A percentile compares a stretch with the other conserved stretches of the same genome.
Conservation (phyloP, 2,113 vertebrate genomes). For the Nettapus auritus region DNA sequence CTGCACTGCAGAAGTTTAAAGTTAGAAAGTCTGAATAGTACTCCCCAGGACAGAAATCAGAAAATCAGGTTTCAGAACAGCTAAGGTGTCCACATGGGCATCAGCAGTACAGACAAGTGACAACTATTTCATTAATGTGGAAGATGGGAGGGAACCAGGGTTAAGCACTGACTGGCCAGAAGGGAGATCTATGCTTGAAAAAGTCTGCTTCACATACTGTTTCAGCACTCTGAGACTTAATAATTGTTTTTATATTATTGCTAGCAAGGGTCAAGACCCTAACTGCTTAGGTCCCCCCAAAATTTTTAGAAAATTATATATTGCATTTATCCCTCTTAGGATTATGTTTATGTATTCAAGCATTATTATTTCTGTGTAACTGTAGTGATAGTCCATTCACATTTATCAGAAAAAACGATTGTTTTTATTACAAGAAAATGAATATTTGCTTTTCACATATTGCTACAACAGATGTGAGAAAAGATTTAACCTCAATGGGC, state of each 20-base stretch:
- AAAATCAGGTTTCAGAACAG: background rate
- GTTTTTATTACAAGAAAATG: background rate
- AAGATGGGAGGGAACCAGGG: background rate
- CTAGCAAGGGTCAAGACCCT: background rate
- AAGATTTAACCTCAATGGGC: background rate
- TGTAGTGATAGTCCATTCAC: background rate
- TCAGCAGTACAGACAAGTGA: fast-evolving
- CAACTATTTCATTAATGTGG: background rate
- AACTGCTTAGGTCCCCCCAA: background rate
- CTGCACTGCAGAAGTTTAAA: background rate
- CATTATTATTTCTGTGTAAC: background rate
- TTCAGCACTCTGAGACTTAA: background rate
- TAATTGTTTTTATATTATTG: background rate
- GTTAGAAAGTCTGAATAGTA: background rate
- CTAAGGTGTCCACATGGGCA: background rate
- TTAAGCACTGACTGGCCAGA: background rate
- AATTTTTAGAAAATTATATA: background rate
- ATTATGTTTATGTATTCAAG: background rate
- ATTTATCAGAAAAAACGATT: background rate
- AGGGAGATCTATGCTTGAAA: background rate
- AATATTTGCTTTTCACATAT: background rate
- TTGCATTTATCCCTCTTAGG: background rate
- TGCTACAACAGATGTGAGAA: background rate
- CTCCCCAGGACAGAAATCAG: too few relatives aligned
- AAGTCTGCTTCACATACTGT: background rate